Percentiles rank a stretch among this genome's conserved stretches.
Conservation (phyloP, 2,888 invertebrate genomes). For the Caenorhabditis zanzibari region DNA sequence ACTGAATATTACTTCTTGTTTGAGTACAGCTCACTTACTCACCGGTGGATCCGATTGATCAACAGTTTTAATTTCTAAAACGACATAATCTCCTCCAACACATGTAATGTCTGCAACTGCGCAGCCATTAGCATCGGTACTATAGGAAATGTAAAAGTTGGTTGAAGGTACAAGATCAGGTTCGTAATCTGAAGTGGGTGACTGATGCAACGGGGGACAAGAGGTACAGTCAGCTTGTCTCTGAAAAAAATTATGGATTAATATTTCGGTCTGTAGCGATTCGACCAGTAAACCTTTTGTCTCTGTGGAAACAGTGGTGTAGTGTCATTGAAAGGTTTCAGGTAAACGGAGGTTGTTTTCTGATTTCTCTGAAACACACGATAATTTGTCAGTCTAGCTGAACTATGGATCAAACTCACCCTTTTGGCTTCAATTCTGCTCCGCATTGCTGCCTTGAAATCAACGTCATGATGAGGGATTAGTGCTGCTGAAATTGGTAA, state of each 20-base stretch:
- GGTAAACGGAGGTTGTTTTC: too few species aligned
- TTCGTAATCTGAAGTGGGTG: not conserved
- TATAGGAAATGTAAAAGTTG: conserved; percentile 12
- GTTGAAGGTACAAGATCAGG: not conserved
- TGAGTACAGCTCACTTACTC: not conserved
- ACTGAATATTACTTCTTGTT: not conserved
- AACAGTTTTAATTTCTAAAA: not conserved
- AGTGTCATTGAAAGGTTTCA: not conserved
- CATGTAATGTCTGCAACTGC: not conserved
- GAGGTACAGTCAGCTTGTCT: conserved; percentile 14
- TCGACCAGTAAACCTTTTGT: not conserved
- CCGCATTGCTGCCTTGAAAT: not conserved
- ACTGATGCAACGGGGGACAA: not conserved
- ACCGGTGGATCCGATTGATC: not conserved
- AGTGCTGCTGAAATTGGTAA: not conserved
- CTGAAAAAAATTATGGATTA: not conserved
- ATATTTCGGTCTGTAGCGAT: not conserved
- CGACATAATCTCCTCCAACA: not conserved
- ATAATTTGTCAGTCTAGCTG: too few species aligned
- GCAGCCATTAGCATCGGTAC: not conserved
- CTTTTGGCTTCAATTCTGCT: not conserved
- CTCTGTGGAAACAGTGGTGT: not conserved
- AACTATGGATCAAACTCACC: too few species aligned
- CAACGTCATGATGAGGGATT: not conserved
- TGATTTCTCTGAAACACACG: too few species aligned